Percentiles rank a stretch among this genome's conserved stretches.
These are phyloP conservation scores for Eriosoma lanigerum DNA, from an alignment of 1,140 invertebrate genomes.

Conservation along the genomic window DNA sequence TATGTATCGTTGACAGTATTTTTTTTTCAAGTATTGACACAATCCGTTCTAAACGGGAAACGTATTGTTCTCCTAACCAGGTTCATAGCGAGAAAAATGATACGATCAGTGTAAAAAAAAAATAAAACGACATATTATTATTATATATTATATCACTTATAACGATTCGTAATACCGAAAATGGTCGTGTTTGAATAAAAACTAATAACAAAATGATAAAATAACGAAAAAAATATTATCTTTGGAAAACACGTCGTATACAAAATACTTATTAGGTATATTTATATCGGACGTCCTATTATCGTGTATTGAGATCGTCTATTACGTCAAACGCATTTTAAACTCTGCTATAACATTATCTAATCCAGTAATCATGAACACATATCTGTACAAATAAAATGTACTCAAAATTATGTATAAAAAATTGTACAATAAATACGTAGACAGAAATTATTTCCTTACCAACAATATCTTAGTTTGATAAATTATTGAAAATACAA, in stretches of 20 bases:
- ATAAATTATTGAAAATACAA: no score
- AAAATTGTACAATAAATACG: no score
- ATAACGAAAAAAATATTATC: constrained; percentile 11
- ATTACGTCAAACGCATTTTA: background rate
- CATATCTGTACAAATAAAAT: no score
- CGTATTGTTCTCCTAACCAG: constrained; percentile 19
- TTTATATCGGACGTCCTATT: background rate
- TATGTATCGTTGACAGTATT: background rate
- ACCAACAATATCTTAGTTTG: no score
- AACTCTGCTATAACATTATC: no score
- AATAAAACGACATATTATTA: background rate
- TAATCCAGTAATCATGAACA: no score
- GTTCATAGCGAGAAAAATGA: constrained; percentile 44
- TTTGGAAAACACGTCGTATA: background rate
- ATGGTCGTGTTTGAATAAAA: constrained; percentile 30
- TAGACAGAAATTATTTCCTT: no score
- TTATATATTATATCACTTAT: background rate
- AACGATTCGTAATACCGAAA: constrained; percentile 46
- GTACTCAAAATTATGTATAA: no score
- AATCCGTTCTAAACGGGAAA: background rate
- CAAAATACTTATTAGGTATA: constrained; percentile 3
- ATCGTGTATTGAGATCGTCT: constrained; percentile 30
- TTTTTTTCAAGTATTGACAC: constrained; percentile 18
- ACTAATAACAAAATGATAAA: background rate
- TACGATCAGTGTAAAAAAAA: constrained; percentile 49